These are phyloP conservation scores for Paracyclopina nana DNA, from an alignment of 1,140 invertebrate species.

Conservation along the genomic window DNA sequence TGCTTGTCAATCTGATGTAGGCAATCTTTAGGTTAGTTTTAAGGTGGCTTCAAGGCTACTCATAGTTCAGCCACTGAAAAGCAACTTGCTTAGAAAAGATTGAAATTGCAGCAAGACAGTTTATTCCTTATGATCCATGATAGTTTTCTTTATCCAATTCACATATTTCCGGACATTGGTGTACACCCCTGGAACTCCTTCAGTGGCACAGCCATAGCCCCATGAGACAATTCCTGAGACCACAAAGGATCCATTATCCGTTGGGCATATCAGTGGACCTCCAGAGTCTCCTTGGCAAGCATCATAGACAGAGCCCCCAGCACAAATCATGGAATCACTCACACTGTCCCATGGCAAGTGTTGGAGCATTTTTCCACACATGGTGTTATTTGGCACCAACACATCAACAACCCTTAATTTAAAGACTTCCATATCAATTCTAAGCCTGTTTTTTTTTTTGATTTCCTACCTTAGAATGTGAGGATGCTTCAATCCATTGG, in stretches of 20 bases:
- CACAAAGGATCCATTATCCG: constrained; percentile 16
- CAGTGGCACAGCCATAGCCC: constrained; percentile 20
- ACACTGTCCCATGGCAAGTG: neutral
- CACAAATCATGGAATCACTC: neutral
- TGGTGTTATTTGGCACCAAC: neutral
- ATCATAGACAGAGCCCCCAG: neutral
- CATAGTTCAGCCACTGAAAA: too few species aligned
- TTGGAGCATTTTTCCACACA: neutral
- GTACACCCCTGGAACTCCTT: constrained; percentile 19
- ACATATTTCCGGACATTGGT: constrained; percentile 18
- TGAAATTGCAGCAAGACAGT: too few species aligned
- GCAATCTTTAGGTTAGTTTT: too few species aligned
- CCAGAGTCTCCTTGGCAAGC: constrained; percentile 12
- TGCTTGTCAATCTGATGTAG: too few species aligned
- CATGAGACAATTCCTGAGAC: constrained; percentile 20
- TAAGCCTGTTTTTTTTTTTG: too few species aligned
- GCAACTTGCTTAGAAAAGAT: too few species aligned
- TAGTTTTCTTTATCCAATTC: constrained; percentile 5
- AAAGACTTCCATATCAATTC: too few species aligned
- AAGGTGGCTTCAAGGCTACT: too few species aligned
- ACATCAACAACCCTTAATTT: too few species aligned
- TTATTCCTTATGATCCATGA: too few species aligned
- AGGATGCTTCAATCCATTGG: neutral
- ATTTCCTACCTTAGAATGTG: neutral
- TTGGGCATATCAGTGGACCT: constrained; percentile 19